A percentile compares a stretch with the other conserved stretches of the same genome.
Evolutionary conservation across 2,113 vertebrate species (phyloP).

Genomic region (Cacatua alba): DNA sequence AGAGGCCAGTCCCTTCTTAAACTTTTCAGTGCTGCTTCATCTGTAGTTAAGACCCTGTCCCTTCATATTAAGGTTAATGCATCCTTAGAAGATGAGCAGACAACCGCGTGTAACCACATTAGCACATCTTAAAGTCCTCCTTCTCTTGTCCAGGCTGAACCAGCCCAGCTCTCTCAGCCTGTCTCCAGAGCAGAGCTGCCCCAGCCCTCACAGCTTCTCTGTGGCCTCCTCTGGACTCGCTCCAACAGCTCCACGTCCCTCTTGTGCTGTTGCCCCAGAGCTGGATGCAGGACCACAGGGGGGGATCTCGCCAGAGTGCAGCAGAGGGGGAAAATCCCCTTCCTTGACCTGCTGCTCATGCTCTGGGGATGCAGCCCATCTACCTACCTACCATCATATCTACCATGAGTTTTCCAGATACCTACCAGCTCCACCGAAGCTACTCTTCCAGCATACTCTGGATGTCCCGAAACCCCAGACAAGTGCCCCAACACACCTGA

Average conservation of each 20-base stretch:
- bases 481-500: neutral
- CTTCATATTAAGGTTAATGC: neutral
- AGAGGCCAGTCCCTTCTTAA: neutral
- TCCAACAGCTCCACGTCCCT: no score
- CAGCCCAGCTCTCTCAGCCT: neutral
- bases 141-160: neutral
- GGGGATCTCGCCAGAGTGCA: no score
- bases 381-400: no score
- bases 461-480: neutral
- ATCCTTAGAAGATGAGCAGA: neutral
- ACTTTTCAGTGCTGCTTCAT: neutral
- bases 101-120: rapidly evolving
- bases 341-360: no score
- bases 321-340: no score
- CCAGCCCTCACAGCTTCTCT: neutral
- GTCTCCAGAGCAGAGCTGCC: neutral
- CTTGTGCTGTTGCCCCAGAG: no score
- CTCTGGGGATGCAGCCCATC: no score
- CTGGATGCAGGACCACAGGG: no score
- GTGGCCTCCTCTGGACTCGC: no score
- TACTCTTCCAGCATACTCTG: neutral
- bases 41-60: neutral
- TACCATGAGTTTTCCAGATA: neutral
- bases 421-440: rapidly evolving
- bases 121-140: neutral